Evolutionary conservation across 2,888 invertebrate genomes (phyloP).

Genomic region (Pyralis farinalis): DNA sequence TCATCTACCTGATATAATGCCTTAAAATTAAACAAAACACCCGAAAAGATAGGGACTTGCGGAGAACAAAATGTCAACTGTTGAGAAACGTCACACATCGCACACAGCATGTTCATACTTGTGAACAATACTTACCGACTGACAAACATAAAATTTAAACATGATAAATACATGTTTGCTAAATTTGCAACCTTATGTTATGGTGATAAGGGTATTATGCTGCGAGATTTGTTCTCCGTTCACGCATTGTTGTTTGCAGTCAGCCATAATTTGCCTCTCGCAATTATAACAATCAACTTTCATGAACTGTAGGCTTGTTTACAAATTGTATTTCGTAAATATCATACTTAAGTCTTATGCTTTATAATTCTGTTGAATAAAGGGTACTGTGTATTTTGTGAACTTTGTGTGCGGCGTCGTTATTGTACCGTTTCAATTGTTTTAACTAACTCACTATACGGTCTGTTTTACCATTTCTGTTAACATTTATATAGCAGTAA

Average conservation of each 20-base stretch:
- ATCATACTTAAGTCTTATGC: conserved; percentile 30
- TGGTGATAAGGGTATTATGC: too few relatives aligned
- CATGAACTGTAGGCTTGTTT: conserved; percentile 41
- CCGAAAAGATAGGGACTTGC: conserved; percentile 32
- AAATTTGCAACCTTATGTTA: too few relatives aligned
- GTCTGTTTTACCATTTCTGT: too few relatives aligned
- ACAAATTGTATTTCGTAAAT: conserved; percentile 34
- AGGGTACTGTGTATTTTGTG: conserved; percentile 17
- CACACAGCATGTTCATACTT: conserved; percentile 25
- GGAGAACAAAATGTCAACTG: conserved; percentile 34
- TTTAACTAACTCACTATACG: not conserved
- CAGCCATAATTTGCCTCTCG: conserved; percentile 35
- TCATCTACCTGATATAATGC: conserved; percentile 20
- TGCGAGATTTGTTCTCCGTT: too few relatives aligned
- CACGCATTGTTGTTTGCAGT: conserved; percentile 18
- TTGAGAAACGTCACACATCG: conserved; percentile 28
- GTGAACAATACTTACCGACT: conserved; percentile 24
- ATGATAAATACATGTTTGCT: not conserved
- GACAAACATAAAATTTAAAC: conserved; percentile 20
- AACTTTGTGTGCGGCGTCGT: conserved; percentile 1
- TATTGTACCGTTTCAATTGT: conserved; percentile 10
- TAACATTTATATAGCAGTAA: too few relatives aligned
- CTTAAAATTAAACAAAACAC: conserved; percentile 21
- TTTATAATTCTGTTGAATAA: conserved; percentile 27
- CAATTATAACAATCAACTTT: conserved; percentile 47